Evolutionary conservation across 2,888 invertebrate genomes (phyloP).

Genomic region (Ectemnius cavifrons): DNA sequence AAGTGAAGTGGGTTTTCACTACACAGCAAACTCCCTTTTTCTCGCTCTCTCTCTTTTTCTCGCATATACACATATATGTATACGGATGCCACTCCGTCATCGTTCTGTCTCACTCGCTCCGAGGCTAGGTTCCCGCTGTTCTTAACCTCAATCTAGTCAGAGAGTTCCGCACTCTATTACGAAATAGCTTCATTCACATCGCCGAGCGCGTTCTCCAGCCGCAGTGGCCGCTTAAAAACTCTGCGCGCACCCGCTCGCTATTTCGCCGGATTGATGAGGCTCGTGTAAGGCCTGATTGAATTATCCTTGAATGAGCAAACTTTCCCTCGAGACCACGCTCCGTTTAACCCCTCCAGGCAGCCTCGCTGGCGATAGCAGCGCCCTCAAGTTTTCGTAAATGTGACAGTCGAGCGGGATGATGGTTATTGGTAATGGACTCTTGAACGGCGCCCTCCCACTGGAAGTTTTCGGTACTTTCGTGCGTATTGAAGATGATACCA

Average conservation of each 20-base stretch:
- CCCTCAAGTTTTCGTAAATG: too few relatives aligned
- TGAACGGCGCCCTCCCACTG: too few relatives aligned
- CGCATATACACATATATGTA: too few relatives aligned
- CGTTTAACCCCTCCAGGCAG: too few relatives aligned
- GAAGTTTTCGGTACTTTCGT: too few relatives aligned
- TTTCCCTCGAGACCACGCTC: too few relatives aligned
- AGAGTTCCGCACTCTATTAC: slow-evolving; percentile 30
- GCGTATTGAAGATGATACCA: too few relatives aligned
- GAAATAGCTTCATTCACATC: slow-evolving; percentile 15
- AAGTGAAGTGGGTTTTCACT: slow-evolving; percentile 48
- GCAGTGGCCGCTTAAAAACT: slow-evolving; percentile 1
- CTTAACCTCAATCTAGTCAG: slow-evolving; percentile 46
- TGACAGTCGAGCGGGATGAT: too few relatives aligned
- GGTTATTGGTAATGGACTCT: too few relatives aligned
- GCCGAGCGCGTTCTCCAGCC: background rate
- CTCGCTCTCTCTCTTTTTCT: too few relatives aligned
- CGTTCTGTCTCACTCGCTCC: slow-evolving; percentile 20
- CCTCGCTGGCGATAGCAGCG: too few relatives aligned
- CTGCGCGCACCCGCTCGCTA: background rate
- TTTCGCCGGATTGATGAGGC: background rate
- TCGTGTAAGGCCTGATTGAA: background rate
- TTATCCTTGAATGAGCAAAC: background rate
- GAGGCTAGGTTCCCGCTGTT: slow-evolving; percentile 24
- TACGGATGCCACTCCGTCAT: slow-evolving; percentile 22
- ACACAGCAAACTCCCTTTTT: slow-evolving; percentile 2